Conservation (phyloP, 1,140 invertebrate species). For the Acromyrmex charruanus region DNA sequence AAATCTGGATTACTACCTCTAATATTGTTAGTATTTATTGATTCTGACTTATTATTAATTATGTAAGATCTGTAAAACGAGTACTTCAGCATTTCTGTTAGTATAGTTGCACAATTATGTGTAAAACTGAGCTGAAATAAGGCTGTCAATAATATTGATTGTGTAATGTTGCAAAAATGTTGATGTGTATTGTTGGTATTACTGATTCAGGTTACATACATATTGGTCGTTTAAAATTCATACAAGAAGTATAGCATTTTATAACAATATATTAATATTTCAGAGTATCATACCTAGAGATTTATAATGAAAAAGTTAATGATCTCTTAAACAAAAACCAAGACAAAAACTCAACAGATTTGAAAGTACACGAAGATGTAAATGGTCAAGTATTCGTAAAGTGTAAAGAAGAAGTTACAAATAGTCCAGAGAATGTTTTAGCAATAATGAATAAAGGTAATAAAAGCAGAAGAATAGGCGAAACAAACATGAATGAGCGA, state of each 20-base stretch:
- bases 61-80: too few species aligned
- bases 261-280: constrained; percentile 65
- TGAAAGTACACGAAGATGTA: constrained; percentile 90
- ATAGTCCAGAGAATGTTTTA: constrained; percentile 88
- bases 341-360: constrained; percentile 86
- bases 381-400: constrained; percentile 87
- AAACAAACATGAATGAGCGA: constrained; percentile 93
- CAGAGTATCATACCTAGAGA: constrained; percentile 93
- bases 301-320: constrained; percentile 93
- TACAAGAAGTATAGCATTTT: neutral
- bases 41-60: too few species aligned
- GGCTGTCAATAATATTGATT: too few species aligned
- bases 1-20: too few species aligned
- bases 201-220: too few species aligned
- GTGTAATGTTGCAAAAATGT: too few species aligned
- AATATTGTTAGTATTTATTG: too few species aligned
- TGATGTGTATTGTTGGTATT: too few species aligned
- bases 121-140: too few species aligned
- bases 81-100: too few species aligned
- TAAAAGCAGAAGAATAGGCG: constrained; percentile 90
- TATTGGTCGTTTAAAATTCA: too few species aligned
- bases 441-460: constrained; percentile 89
- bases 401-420: constrained; percentile 89
- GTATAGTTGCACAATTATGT: too few species aligned
- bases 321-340: constrained; percentile 89